Conservation (phyloP, 2,797 vertebrate genomes). For the Molossus alvarezi region DNA sequence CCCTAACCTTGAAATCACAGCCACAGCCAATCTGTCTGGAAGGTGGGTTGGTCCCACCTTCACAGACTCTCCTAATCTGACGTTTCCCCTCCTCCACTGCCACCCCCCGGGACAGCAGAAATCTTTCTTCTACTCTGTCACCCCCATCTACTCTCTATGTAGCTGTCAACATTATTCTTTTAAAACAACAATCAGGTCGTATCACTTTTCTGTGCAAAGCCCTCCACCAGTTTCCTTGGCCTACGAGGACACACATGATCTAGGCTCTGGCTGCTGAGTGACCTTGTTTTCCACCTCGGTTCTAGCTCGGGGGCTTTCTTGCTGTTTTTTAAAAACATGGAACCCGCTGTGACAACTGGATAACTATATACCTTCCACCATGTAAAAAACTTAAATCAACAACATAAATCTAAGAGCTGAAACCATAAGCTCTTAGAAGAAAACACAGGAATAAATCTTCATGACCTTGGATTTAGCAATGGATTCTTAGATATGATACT, state of each 20-base stretch:
- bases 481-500: constrained; percentile 29
- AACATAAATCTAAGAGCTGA: not conserved
- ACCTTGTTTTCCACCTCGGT: not conserved
- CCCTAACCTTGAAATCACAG: not conserved
- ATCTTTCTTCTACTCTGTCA: not conserved
- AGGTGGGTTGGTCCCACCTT: not conserved
- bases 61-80: not conserved
- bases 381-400: not conserved
- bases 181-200: constrained; percentile 51
- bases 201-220: not conserved
- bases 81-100: not conserved
- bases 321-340: not conserved
- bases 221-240: not conserved
- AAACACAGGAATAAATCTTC: not conserved
- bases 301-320: not conserved
- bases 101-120: too few species aligned
- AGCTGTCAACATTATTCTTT: not conserved
- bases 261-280: not conserved
- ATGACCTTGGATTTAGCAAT: not conserved
- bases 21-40: not conserved
- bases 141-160: not conserved
- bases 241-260: not conserved
- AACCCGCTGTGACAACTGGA: not conserved
- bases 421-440: not conserved
- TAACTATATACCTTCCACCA: not conserved